A percentile compares a stretch with the other conserved stretches of the same genome.
Evolutionary conservation across 1,140 invertebrate species (phyloP).

Genomic region (Schlechtendalia chinensis): DNA sequence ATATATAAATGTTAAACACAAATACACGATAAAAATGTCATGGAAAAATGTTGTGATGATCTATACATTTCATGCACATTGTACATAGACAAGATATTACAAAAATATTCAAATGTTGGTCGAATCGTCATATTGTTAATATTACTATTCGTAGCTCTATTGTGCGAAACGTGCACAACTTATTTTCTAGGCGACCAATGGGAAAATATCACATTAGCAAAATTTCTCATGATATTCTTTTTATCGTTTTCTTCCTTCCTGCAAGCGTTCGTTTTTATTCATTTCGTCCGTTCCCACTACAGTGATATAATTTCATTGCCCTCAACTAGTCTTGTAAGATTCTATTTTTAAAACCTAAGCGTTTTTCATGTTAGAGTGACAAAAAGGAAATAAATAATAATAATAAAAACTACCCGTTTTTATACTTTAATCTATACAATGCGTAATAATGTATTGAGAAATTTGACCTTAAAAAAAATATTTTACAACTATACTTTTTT

Average conservation of each 20-base stretch:
- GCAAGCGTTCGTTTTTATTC: slow-evolving; percentile 26
- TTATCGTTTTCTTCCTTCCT: slow-evolving; percentile 22
- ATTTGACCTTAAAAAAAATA: neutral
- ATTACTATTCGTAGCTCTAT: neutral
- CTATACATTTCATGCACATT: too few relatives aligned
- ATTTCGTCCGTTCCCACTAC: neutral
- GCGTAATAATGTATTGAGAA: neutral
- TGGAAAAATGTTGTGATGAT: too few relatives aligned
- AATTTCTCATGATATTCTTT: neutral
- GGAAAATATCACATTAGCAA: slow-evolving; percentile 19
- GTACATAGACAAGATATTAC: neutral
- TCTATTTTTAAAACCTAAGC: neutral
- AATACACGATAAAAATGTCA: too few relatives aligned
- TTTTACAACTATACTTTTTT: neutral
- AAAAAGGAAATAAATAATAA: neutral
- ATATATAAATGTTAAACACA: too few relatives aligned
- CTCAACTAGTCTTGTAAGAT: neutral
- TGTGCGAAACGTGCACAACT: neutral
- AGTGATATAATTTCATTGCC: slow-evolving; percentile 7
- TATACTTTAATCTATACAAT: neutral
- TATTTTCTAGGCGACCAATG: neutral
- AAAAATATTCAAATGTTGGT: slow-evolving; percentile 20
- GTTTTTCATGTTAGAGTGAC: neutral
- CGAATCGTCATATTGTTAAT: neutral
- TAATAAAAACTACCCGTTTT: neutral